Evolutionary conservation across 2,888 invertebrate species (phyloP).

Genomic region (Parapristionchus giblindavisi): DNA sequence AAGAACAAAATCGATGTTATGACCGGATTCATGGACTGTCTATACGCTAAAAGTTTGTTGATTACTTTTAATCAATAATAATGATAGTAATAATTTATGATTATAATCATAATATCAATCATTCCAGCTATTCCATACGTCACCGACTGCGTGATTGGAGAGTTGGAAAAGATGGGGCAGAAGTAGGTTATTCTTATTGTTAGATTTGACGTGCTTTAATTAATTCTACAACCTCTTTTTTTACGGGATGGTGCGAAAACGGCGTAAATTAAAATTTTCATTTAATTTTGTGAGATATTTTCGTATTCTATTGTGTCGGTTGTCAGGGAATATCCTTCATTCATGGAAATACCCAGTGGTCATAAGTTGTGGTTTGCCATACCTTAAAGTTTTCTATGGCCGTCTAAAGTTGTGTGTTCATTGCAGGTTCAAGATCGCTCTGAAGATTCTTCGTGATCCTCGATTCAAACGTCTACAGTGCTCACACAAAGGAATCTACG

Average conservation of each 20-base stretch:
- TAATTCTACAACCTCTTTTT: background rate
- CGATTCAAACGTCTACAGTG: constrained; percentile 91
- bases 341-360: background rate
- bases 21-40: constrained; percentile 97
- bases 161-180: constrained; percentile 93
- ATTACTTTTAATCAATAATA: too few relatives aligned
- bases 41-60: constrained; percentile 86
- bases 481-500: constrained; percentile 96
- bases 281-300: background rate
- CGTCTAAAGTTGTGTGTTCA: background rate
- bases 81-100: too few relatives aligned
- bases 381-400: background rate
- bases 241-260: background rate
- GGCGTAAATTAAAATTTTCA: background rate
- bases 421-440: constrained; percentile 38
- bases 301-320: background rate
- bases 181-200: constrained; percentile 77
- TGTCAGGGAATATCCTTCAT: background rate
- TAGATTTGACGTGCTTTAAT: background rate
- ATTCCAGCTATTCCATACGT: constrained; percentile 88
- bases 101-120: too few relatives aligned
- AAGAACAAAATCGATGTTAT: constrained; percentile 96
- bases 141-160: constrained; percentile 96
- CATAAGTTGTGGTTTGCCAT: background rate
- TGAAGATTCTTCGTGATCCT: constrained; percentile 87